phyloP scores from a whole-genome alignment of 2,888 invertebrate species.

The Acleris sparsana region DNA sequence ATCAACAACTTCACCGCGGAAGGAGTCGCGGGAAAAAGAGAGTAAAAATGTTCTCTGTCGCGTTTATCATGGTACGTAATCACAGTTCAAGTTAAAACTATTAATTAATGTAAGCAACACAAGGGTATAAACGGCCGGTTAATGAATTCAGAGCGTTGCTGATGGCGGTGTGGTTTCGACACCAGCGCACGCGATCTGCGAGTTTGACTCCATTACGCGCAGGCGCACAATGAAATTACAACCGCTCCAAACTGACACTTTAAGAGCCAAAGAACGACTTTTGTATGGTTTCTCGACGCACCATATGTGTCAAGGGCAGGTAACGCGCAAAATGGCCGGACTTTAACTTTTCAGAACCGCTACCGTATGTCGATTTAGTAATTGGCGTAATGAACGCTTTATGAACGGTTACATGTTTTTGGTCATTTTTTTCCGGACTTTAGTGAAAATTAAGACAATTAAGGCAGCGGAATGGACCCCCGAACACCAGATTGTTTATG shows the following conservation, averaged over 20 bases:
- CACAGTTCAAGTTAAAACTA: slow-evolving; percentile 9
- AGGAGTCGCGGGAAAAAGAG: too few relatives aligned
- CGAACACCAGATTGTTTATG: too few relatives aligned
- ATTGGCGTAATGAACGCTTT: slow-evolving; percentile 23
- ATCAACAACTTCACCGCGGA: too few relatives aligned
- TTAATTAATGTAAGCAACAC: slow-evolving; percentile 23
- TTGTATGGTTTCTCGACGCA: too few relatives aligned
- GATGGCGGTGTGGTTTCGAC: slow-evolving; percentile 23
- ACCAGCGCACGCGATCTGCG: slow-evolving; percentile 52
- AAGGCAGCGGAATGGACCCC: too few relatives aligned
- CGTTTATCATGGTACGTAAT: too few relatives aligned
- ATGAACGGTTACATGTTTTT: slow-evolving; percentile 7
- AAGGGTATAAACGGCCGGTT: slow-evolving; percentile 22
- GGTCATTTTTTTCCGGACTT: not conserved
- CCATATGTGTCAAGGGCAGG: too few relatives aligned
- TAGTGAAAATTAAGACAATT: too few relatives aligned
- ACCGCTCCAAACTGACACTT: slow-evolving; percentile 8
- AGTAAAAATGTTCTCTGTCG: too few relatives aligned
- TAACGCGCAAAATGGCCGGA: too few relatives aligned
- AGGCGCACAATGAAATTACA: slow-evolving; percentile 16
- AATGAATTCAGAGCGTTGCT: slow-evolving; percentile 27
- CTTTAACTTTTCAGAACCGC: slow-evolving; percentile 16
- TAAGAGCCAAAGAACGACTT: too few relatives aligned
- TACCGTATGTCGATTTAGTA: slow-evolving; percentile 23
- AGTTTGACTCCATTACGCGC: slow-evolving; percentile 44